phyloP scores from a whole-genome alignment of 2,113 vertebrate genomes.

The Engraulis encrasicolus region DNA sequence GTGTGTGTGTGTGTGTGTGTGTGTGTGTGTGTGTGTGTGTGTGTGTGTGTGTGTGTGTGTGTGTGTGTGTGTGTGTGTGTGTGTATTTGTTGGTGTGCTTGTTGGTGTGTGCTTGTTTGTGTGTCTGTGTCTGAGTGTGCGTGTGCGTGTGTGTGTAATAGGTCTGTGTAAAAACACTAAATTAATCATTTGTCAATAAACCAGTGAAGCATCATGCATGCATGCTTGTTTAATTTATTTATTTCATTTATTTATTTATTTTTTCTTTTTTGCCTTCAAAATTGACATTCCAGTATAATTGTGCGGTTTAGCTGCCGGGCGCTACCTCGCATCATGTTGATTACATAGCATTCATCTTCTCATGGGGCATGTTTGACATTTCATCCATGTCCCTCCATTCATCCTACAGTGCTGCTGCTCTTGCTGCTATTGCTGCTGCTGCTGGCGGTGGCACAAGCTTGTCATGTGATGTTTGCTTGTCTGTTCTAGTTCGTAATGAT shows the following conservation, averaged over 20 bases:
- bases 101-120: constrained; percentile 14
- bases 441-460: no score
- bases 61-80: background rate
- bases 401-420: background rate
- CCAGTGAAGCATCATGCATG: background rate
- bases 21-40: background rate
- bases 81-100: no score
- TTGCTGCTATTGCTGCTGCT: no score
- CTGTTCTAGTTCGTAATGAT: background rate
- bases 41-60: background rate
- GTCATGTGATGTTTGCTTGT: background rate
- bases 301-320: background rate
- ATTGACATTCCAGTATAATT: constrained; percentile 11
- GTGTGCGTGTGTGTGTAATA: no score
- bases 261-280: no score
- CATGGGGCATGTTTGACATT: background rate
- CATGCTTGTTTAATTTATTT: no score
- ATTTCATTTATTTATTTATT: background rate
- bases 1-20: constrained; percentile 5
- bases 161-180: background rate
- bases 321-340: background rate
- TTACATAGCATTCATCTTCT: background rate
- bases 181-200: constrained; percentile 17
- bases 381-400: background rate
- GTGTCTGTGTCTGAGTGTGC: constrained; percentile 13